A percentile compares a stretch with the other conserved stretches of the same genome.
Evolutionary conservation across 2,113 vertebrate species (phyloP).

Genomic region (Heterocephalus glaber): DNA sequence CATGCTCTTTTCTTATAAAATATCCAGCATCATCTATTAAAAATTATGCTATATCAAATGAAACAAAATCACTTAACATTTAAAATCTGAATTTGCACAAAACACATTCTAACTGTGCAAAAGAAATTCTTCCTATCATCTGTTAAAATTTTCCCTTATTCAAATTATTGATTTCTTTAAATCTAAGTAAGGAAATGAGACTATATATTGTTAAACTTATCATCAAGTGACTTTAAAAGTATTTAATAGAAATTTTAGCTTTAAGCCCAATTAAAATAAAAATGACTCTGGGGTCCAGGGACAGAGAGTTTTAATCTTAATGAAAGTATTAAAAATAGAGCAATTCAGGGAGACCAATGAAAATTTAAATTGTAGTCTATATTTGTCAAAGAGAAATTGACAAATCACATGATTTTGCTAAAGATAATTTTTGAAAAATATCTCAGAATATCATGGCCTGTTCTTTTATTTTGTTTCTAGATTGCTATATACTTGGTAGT

Average conservation of each 20-base stretch:
- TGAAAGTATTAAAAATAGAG: constrained; percentile 30
- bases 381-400: constrained; percentile 29
- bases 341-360: neutral
- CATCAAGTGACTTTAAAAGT: constrained; percentile 36
- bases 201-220: constrained; percentile 45
- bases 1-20: neutral
- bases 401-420: constrained; percentile 24
- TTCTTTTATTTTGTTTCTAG: constrained; percentile 35
- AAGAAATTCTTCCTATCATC: neutral
- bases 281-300: constrained; percentile 3
- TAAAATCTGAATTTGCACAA: constrained; percentile 1
- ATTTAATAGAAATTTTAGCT: constrained; percentile 41
- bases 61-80: constrained; percentile 1
- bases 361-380: constrained; percentile 30
- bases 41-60: constrained; percentile 17
- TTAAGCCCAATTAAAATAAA: constrained; percentile 58
- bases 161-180: constrained; percentile 51
- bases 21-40: neutral
- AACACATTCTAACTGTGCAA: constrained; percentile 17
- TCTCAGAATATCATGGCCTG: neutral
- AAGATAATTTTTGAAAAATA: constrained; percentile 25
- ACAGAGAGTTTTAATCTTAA: constrained; percentile 51
- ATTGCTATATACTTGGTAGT: neutral
- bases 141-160: constrained; percentile 39
- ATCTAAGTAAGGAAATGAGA: constrained; percentile 41